Percentiles rank a stretch among this genome's conserved stretches.
Evolutionary conservation across 2,888 invertebrate species (phyloP).

Genomic region (Agonopterix arenella): DNA sequence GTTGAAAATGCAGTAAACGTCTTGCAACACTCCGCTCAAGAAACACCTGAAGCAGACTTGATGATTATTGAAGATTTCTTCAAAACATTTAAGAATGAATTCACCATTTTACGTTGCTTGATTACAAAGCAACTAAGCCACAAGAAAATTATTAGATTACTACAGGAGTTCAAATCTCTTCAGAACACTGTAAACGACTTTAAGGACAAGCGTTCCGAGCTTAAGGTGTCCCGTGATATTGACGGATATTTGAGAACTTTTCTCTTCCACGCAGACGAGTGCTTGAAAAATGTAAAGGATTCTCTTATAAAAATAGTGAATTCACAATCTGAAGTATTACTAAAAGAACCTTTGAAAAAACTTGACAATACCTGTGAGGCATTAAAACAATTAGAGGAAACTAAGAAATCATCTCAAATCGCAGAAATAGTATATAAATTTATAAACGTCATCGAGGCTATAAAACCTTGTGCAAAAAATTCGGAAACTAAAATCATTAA

Average conservation of each 20-base stretch:
- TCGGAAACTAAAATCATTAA: conserved; percentile 23
- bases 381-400: conserved; percentile 16
- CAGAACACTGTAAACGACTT: conserved; percentile 39
- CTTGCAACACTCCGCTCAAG: conserved; percentile 36
- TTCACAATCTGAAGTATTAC: conserved; percentile 38
- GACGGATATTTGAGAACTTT: conserved; percentile 34
- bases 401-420: conserved; percentile 19
- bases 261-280: conserved; percentile 36
- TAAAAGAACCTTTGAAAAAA: conserved; percentile 33
- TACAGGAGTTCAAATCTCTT: conserved; percentile 49
- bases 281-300: conserved; percentile 33
- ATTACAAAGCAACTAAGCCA: conserved; percentile 42
- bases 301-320: conserved; percentile 41
- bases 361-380: conserved; percentile 22
- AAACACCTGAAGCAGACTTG: conserved; percentile 37
- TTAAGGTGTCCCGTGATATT: conserved; percentile 34
- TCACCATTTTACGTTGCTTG: conserved; percentile 43
- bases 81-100: conserved; percentile 46
- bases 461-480: conserved; percentile 26
- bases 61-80: conserved; percentile 51
- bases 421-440: conserved; percentile 24
- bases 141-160: conserved; percentile 51
- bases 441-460: conserved; percentile 19
- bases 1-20: conserved; percentile 42
- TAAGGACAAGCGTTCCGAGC: conserved; percentile 27